Conservation (phyloP, 2,797 vertebrate genomes). For the Clarias fuscus region DNA sequence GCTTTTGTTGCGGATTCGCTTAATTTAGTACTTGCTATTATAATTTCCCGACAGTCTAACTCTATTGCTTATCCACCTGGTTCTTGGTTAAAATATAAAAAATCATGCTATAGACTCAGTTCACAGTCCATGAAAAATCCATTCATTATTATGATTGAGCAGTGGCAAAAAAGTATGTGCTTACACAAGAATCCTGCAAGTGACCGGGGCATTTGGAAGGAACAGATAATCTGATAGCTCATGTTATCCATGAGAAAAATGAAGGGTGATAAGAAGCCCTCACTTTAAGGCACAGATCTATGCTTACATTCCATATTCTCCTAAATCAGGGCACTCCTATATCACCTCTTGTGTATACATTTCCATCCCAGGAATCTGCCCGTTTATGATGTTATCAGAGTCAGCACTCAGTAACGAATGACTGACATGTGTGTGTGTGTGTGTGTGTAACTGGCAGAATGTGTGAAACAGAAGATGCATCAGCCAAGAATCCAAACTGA, state of each 20-base stretch:
- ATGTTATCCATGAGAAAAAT: slow-evolving; percentile 25
- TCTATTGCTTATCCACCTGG: not conserved
- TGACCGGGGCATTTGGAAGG: slow-evolving; percentile 43
- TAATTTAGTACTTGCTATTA: not conserved
- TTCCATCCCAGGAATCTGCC: slow-evolving; percentile 24
- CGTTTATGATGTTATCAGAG: slow-evolving; percentile 9
- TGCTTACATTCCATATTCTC: slow-evolving; percentile 46
- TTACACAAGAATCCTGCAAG: slow-evolving; percentile 30
- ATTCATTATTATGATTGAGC: slow-evolving; percentile 42
- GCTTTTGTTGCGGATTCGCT: not conserved
- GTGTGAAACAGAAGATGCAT: too few relatives aligned
- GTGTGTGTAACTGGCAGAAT: not conserved
- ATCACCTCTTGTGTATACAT: slow-evolving; percentile 38
- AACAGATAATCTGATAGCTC: slow-evolving; percentile 41
- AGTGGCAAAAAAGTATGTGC: slow-evolving; percentile 41
- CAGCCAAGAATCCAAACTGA: too few relatives aligned
- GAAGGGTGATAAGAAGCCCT: slow-evolving; percentile 31
- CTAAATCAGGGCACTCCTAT: slow-evolving; percentile 13
- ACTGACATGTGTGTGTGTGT: slow-evolving; percentile 27
- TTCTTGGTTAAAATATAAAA: not conserved
- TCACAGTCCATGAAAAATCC: slow-evolving; percentile 4
- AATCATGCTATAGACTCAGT: not conserved
- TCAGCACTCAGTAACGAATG: not conserved
- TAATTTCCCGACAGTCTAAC: not conserved
- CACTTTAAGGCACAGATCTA: slow-evolving; percentile 27